Conservation (phyloP, 1,140 invertebrate genomes). For the Papilio polytes region DNA sequence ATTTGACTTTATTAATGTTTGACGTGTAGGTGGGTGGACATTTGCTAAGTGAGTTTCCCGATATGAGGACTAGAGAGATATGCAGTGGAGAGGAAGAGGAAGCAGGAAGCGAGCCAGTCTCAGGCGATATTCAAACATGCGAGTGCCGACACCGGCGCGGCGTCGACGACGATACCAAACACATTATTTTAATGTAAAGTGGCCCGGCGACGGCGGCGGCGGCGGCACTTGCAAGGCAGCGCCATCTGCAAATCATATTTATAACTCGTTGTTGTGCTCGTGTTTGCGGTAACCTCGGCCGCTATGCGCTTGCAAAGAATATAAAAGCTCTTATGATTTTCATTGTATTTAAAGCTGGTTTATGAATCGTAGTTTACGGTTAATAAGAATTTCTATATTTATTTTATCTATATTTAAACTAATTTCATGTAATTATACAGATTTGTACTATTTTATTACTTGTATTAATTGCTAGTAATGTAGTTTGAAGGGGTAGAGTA, state of each 20-base stretch:
- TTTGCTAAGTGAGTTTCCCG: neutral
- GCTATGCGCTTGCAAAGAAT: neutral
- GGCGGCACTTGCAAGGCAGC: neutral
- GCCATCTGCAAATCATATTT: constrained; percentile 4
- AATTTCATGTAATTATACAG: too few species aligned
- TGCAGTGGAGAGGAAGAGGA: neutral
- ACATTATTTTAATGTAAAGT: neutral
- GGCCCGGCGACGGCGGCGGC: too few species aligned
- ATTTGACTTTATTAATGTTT: neutral
- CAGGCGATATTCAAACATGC: neutral
- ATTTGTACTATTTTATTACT: neutral
- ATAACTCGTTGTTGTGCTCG: neutral
- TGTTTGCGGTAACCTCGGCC: neutral
- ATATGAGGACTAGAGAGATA: neutral
- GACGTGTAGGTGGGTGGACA: neutral
- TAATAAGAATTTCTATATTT: neutral
- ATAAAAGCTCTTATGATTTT: neutral
- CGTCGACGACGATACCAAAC: neutral
- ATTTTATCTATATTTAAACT: neutral
- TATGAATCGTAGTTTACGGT: neutral
- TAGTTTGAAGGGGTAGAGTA: neutral
- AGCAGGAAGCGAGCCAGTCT: neutral
- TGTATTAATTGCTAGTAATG: neutral
- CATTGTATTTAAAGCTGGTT: neutral
- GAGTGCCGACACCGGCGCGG: neutral